phyloP scores from a whole-genome alignment of 2,888 invertebrate genomes.

The Hololepta plana region DNA sequence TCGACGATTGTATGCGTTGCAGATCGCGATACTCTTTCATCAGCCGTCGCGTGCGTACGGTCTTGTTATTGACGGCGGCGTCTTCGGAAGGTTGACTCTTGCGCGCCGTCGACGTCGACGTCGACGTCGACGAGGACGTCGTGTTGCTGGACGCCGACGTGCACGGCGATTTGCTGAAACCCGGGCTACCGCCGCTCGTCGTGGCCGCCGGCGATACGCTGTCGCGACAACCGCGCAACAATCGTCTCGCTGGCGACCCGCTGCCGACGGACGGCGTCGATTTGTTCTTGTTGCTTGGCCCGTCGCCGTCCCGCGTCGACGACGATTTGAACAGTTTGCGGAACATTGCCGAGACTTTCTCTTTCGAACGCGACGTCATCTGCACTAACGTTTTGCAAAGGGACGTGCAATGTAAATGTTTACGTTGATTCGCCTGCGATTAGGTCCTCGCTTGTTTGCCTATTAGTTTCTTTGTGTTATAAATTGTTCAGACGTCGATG shows the following conservation, averaged over 20 bases:
- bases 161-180: too few species aligned
- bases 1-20: constrained; percentile 49
- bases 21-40: constrained; percentile 67
- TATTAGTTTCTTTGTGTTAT: too few species aligned
- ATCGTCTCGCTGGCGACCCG: constrained; percentile 24
- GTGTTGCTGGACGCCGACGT: constrained; percentile 35
- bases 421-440: too few species aligned
- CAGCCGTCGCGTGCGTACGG: constrained; percentile 55
- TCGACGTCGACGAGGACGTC: constrained; percentile 20
- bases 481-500: too few species aligned
- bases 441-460: too few species aligned
- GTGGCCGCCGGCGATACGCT: constrained; percentile 22
- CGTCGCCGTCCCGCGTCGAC: constrained; percentile 47
- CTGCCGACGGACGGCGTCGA: constrained; percentile 24
- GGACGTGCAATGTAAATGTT: too few species aligned
- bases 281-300: constrained; percentile 28
- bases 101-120: constrained; percentile 6
- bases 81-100: constrained; percentile 12
- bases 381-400: too few species aligned
- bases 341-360: constrained; percentile 66
- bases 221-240: constrained; percentile 21
- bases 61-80: too few species aligned
- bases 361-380: constrained; percentile 65
- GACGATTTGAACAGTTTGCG: constrained; percentile 59
- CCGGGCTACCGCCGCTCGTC: constrained; percentile 26